These are phyloP conservation scores for Lasioglossum marginatum DNA, from an alignment of 2,888 invertebrate species.

Conservation along the genomic window DNA sequence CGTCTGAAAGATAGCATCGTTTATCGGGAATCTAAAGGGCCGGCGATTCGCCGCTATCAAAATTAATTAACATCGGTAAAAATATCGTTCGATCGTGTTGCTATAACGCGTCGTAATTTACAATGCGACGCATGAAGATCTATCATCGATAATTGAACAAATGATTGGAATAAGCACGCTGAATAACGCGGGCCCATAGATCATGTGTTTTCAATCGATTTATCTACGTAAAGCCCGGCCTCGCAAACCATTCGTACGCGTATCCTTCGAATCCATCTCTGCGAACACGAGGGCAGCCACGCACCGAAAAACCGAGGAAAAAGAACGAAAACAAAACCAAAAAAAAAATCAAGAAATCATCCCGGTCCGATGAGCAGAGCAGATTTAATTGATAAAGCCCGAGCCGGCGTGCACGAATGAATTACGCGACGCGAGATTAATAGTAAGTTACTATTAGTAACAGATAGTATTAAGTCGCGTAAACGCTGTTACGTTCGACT, in stretches of 20 bases:
- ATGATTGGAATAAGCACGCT: constrained; percentile 54
- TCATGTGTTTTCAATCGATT: constrained; percentile 55
- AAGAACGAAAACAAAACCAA: not conserved
- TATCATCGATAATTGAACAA: constrained; percentile 61
- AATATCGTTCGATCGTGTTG: constrained; percentile 30
- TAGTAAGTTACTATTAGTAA: too few species aligned
- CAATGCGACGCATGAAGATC: constrained; percentile 46
- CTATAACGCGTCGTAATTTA: constrained; percentile 49
- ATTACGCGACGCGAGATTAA: constrained; percentile 53
- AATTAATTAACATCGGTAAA: constrained; percentile 48
- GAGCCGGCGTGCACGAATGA: constrained; percentile 30
- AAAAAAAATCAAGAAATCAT: not conserved
- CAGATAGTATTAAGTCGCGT: constrained; percentile 53
- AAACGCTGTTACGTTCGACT: constrained; percentile 45
- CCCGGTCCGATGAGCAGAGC: constrained; percentile 7
- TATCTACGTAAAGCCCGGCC: constrained; percentile 35
- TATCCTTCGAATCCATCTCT: not conserved
- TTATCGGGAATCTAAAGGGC: constrained; percentile 26
- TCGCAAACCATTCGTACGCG: constrained; percentile 3
- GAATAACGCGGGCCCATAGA: constrained; percentile 46
- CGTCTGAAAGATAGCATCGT: not conserved
- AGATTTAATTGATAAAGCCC: constrained; percentile 53
- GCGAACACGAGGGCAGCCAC: not conserved
- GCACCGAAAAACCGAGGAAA: not conserved
- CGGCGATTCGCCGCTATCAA: constrained; percentile 22